Base-by-base conservation (phyloP, 2,797 vertebrate genomes). In the Megaceryle alcyon region DNA sequence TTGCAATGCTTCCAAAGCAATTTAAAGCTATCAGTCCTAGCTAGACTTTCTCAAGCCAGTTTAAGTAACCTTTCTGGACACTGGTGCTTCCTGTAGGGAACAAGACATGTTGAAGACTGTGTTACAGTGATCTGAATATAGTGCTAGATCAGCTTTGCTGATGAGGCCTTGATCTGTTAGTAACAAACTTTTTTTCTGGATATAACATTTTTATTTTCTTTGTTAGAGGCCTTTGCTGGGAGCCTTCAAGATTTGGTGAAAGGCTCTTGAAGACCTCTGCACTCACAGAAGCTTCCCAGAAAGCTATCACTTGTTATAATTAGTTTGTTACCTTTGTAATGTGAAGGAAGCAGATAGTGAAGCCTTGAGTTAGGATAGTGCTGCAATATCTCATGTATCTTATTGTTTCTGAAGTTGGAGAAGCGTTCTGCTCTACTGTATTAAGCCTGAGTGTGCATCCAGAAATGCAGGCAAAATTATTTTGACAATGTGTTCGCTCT, bases 401-500 rank as follows among this genome's bases (percentile, higher is more conserved):
- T 63, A 5, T 61, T 79, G 29, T 66, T 85, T 92, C 57, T 56
- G 57, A 51, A 76, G 70, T 22, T 86, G 64, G 56, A 79, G 78
- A 57, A n/a, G 18, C 2, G 1, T 4, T 6, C 46, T 77, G 35
- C 64, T 95, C 6, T 33, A 1, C 48, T 64, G 37, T 41, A 35
- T 48, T 69, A 43, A 79, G 22, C 69, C 82, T 9, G 41, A 49
- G 29, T 28, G 59, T 84, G 56, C 49, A 53, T 43, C 78, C 71
- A 92, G 83, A 79, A 89, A 65, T 4, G 44, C 73, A 78, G 82
- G 26, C 73, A 51, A 63, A 88, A 94, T 95, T 73, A 70, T 78
- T 95, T 85, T 95, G 93, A 92, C 93, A 85, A 33, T 26, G 79
- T 78, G 84, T 94, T 95, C 0, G 0, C 43, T 92, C 82, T 93